Evolutionary conservation across 2,797 vertebrate genomes (phyloP).

Genomic region (Chelidonichthys spinosus): DNA sequence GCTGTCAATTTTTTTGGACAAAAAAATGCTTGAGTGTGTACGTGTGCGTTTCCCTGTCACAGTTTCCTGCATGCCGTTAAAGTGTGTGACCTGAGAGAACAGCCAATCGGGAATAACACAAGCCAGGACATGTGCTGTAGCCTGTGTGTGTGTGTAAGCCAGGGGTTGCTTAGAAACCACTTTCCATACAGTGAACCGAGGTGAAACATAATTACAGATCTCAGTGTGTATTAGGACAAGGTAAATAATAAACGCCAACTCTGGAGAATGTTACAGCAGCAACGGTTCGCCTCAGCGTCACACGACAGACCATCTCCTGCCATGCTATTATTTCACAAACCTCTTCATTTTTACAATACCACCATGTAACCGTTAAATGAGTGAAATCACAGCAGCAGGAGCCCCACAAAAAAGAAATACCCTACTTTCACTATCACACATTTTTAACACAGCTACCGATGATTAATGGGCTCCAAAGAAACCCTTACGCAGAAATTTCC

Average conservation of each 20-base stretch:
- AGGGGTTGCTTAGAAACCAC: slow-evolving; percentile 55
- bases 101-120: slow-evolving; percentile 9
- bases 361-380: slow-evolving; percentile 18
- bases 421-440: slow-evolving; percentile 29
- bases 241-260: slow-evolving; percentile 51
- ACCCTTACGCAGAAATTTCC: slow-evolving; percentile 29
- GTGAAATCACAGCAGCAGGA: slow-evolving; percentile 19
- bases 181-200: slow-evolving; percentile 15
- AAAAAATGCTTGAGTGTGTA: background rate
- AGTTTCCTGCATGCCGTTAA: slow-evolving; percentile 34
- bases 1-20: slow-evolving; percentile 9
- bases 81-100: slow-evolving; percentile 22
- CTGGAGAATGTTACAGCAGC: slow-evolving; percentile 7
- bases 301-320: background rate
- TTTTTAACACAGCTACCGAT: slow-evolving; percentile 25
- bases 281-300: slow-evolving; percentile 11
- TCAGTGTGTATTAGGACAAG: slow-evolving; percentile 28
- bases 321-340: background rate
- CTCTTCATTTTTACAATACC: background rate
- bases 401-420: slow-evolving; percentile 23
- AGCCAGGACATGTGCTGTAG: background rate
- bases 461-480: slow-evolving; percentile 51
- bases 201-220: slow-evolving; percentile 53
- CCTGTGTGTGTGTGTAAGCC: background rate
- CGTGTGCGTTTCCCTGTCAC: slow-evolving; percentile 25